Conservation (phyloP, 1,140 invertebrate species). For the Neuroterus valhalla region DNA sequence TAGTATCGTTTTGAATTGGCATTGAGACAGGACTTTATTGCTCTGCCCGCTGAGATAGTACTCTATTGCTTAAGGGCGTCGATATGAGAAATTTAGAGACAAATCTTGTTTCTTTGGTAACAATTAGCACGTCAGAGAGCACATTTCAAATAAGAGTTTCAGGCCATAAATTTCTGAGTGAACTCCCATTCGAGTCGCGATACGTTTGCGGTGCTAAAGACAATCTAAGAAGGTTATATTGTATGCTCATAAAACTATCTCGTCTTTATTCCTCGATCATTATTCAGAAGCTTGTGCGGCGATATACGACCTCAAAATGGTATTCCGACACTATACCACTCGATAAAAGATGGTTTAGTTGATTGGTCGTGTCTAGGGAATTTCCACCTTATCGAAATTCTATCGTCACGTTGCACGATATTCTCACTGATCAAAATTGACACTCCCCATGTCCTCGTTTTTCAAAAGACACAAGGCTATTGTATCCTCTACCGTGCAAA, state of each 20-base stretch:
- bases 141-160: background rate
- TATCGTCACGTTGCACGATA: background rate
- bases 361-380: background rate
- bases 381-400: background rate
- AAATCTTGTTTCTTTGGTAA: too few relatives aligned
- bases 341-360: background rate
- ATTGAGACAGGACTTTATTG: too few relatives aligned
- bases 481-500: background rate
- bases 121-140: too few relatives aligned
- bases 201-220: background rate
- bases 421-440: conserved; percentile 22
- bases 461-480: conserved; percentile 15
- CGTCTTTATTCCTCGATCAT: conserved; percentile 4
- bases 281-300: background rate
- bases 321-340: too few relatives aligned
- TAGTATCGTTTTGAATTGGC: too few relatives aligned
- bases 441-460: background rate
- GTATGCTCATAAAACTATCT: background rate
- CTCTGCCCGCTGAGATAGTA: too few relatives aligned
- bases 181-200: conserved; percentile 8
- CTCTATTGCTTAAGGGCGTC: too few relatives aligned
- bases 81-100: too few relatives aligned
- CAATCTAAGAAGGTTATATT: conserved; percentile 18
- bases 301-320: too few relatives aligned
- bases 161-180: conserved; percentile 1